Base-by-base conservation (phyloP, 2,797 vertebrate genomes). In the Borostomias antarcticus region DNA sequence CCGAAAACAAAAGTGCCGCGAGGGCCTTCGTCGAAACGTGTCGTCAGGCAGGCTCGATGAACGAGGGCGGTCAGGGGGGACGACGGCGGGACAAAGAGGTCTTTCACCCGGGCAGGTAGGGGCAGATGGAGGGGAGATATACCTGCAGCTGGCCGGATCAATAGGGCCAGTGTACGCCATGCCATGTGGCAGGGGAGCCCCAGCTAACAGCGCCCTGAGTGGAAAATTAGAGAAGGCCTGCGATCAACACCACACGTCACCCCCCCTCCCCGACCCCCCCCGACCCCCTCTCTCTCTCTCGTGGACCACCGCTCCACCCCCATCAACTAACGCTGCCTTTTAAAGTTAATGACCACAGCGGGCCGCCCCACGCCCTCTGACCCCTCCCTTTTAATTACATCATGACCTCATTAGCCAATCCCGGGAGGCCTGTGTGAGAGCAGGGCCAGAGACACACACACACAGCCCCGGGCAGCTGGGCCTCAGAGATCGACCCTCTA, bases 331-430 rank as follows among this genome's bases (percentile, higher is more conserved):
- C 75, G 58, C 40, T 15, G 66, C 73, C 76, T 73, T 88, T 86
- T 83, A 83, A 88, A 78, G 80, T 80, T 86, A 88, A 88, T 85
- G 75, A 74, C 79, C 74, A 75, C 76, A 80, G 68, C n/a, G 45
- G 63, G 69, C 79, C 73, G 52, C 71, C 76, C 71, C 45, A 66
- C 66, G 69, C 54, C 81, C 86, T 84, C 70, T 86, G 79, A 85
- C 83, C 85, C 69, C 72, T 65, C 58, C 72, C 69, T 74, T 85
- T 83, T 82, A 89, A 87, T 68, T 62, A 84, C 76, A 78, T 85
- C 79, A 83, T 79, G 81, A 84, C 61, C 76, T 79, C 82, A 86
- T 88, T 84, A 82, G 23, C 74, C 62, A 72, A 35, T 80, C 82
- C 73, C 80, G 5, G 69, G 82, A 69, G 82, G 48, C 8, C 65